Percentiles rank a stretch among this genome's conserved stretches.
Conservation (phyloP, 2,797 vertebrate genomes). For the Danio choprae region DNA sequence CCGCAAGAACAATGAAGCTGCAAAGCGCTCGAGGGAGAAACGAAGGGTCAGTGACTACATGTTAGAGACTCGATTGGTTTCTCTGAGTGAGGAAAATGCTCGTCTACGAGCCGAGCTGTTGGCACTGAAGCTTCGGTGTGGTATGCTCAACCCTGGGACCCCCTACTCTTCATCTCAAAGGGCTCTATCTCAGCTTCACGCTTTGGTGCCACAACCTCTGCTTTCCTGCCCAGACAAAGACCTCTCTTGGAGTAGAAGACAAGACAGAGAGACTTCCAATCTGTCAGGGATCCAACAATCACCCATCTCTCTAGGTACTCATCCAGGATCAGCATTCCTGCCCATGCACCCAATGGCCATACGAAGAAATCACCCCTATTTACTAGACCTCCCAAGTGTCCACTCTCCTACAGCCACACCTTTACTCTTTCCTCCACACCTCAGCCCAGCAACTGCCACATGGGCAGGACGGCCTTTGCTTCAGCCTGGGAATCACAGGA, state of each 20-base stretch:
- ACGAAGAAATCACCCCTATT: slow-evolving; percentile 68
- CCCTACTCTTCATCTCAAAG: slow-evolving; percentile 58
- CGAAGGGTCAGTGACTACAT: slow-evolving; percentile 83
- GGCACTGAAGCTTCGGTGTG: slow-evolving; percentile 80
- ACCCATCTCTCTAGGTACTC: slow-evolving; percentile 23
- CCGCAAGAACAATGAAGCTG: slow-evolving; percentile 92
- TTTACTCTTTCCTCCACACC: slow-evolving; percentile 62
- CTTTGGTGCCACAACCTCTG: slow-evolving; percentile 24
- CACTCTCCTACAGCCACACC: slow-evolving; percentile 64
- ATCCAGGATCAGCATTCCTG: slow-evolving; percentile 66
- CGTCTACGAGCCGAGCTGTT: slow-evolving; percentile 83
- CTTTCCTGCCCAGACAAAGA: slow-evolving; percentile 60
- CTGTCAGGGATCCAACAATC: slow-evolving; percentile 52
- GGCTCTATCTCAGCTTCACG: slow-evolving; percentile 62
- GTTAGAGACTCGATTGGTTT: slow-evolving; percentile 80
- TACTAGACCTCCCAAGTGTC: slow-evolving; percentile 63
- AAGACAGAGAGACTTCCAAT: slow-evolving; percentile 50
- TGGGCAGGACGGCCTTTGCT: slow-evolving; percentile 49
- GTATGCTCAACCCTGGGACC: slow-evolving; percentile 67
- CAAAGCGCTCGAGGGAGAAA: slow-evolving; percentile 92
- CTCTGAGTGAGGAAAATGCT: slow-evolving; percentile 85
- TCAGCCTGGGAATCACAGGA: slow-evolving; percentile 58
- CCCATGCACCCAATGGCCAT: slow-evolving; percentile 68
- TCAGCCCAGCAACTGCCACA: slow-evolving; percentile 57
- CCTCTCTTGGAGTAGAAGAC: slow-evolving; percentile 61